These are phyloP conservation scores for Mugil cephalus DNA, from an alignment of 2,113 vertebrate genomes.

Conservation along the genomic window DNA sequence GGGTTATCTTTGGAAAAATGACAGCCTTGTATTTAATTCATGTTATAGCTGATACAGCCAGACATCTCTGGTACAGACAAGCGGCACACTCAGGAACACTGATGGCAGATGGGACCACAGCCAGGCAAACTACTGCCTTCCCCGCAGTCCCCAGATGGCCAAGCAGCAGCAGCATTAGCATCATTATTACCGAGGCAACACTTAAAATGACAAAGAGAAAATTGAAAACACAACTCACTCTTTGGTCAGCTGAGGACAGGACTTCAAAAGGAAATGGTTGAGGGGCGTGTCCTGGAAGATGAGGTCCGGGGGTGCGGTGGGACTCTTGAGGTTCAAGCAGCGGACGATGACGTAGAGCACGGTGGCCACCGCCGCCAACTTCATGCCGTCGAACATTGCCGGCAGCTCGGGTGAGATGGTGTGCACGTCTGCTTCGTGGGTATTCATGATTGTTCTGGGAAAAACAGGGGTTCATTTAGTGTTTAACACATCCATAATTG, in stretches of 20 bases:
- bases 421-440: slow-evolving; percentile 79
- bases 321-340: slow-evolving; percentile 96
- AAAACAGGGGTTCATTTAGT: not conserved
- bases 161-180: slow-evolving; percentile 12
- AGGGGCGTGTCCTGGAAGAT: slow-evolving; percentile 93
- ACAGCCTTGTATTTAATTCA: slow-evolving; percentile 31
- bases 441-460: slow-evolving; percentile 76
- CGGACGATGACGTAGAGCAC: slow-evolving; percentile 95
- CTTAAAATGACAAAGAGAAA: slow-evolving; percentile 24
- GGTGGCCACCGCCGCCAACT: slow-evolving; percentile 95
- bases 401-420: slow-evolving; percentile 92
- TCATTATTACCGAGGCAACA: slow-evolving; percentile 39
- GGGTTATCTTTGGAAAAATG: slow-evolving; percentile 28
- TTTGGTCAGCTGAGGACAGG: slow-evolving; percentile 96
- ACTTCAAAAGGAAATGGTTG: slow-evolving; percentile 93
- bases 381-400: slow-evolving; percentile 96
- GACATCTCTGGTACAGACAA: slow-evolving; percentile 24
- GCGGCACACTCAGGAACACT: slow-evolving; percentile 29
- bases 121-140: slow-evolving; percentile 44
- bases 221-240: slow-evolving; percentile 88
- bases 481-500: no score
- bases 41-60: slow-evolving; percentile 5
- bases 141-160: slow-evolving; percentile 36
- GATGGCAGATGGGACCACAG: slow-evolving; percentile 37
- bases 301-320: slow-evolving; percentile 93